These are phyloP conservation scores for Tribolium freemani DNA, from an alignment of 2,888 invertebrate genomes.

Conservation along the genomic window DNA sequence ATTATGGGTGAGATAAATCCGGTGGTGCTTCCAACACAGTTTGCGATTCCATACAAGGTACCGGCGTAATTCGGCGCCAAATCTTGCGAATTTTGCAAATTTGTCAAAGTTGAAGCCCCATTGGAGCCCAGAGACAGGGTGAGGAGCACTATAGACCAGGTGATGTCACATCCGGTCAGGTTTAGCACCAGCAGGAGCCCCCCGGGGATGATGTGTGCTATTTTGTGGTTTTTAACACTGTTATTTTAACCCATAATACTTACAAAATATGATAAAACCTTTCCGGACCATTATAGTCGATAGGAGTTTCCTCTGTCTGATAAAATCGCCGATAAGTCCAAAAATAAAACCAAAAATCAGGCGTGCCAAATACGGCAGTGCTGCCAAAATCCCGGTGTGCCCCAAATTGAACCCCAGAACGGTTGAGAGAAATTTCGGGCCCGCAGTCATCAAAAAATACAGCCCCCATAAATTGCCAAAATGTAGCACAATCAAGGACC, in stretches of 20 bases:
- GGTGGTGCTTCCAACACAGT: slow-evolving; percentile 78
- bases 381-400: slow-evolving; percentile 79
- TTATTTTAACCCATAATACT: slow-evolving; percentile 53
- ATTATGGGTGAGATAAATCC: slow-evolving; percentile 81
- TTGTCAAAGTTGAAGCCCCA: slow-evolving; percentile 66
- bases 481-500: slow-evolving; percentile 77
- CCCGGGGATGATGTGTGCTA: slow-evolving; percentile 69
- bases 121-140: slow-evolving; percentile 77
- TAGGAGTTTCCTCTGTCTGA: slow-evolving; percentile 69
- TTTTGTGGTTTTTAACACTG: slow-evolving; percentile 34
- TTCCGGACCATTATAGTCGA: slow-evolving; percentile 75
- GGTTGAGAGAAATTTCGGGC: slow-evolving; percentile 82
- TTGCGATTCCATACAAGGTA: slow-evolving; percentile 80
- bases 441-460: slow-evolving; percentile 82
- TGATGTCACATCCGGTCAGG: slow-evolving; percentile 75
- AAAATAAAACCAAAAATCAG: slow-evolving; percentile 79
- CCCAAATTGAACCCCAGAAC: slow-evolving; percentile 79
- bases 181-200: slow-evolving; percentile 71
- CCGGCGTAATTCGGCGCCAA: slow-evolving; percentile 82
- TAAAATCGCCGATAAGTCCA: slow-evolving; percentile 78
- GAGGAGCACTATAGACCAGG: slow-evolving; percentile 75
- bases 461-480: slow-evolving; percentile 85
- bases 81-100: slow-evolving; percentile 73
- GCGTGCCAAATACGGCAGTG: slow-evolving; percentile 80
- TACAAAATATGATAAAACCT: slow-evolving; percentile 77